Base-by-base conservation (phyloP, 2,113 vertebrate species). In the Ammodytes marinus region DNA sequence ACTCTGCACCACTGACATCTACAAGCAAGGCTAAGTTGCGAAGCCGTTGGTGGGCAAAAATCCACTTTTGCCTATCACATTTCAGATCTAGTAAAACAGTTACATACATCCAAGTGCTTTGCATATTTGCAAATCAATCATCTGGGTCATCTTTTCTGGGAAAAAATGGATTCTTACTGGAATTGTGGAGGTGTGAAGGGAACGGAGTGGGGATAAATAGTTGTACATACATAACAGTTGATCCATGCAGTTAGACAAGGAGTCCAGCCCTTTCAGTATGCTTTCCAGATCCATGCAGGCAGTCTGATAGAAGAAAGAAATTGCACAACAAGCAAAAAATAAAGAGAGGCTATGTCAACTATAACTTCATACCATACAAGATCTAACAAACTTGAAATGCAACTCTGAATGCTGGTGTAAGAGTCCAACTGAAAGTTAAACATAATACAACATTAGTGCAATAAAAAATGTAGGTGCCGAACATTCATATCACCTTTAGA, bases 221-320 rank as follows among this genome's bases (percentile, higher is more conserved):
- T 42, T 4, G 86, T 49, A 87, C 91, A 19, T 90, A 95, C 95
- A 17, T 61, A 89, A 83, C 76, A 96, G 77, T 40, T 85, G 54
- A 74, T 88, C 84, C 91, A 95, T 85, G 81, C 67, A 55, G 45
- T 57, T 59, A 8, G 87, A 93, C 86, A 95, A 63, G 17, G 75
- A 88, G 67, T 92, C 90, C 72, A 95, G 82, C 47, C 43, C 69
- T 80, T 76, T 89, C 60, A 94, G 72, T 14, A 94, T 80, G 69
- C 80, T 69, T 46, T 92, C 89, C 63, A 95, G 47, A 49, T 91
- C 80, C 53, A 27, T 15, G 67, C 15, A 11, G 14, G 69, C 8
- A 14, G 66, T 95, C 94, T 95, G 76, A 42, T 27, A 27, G 27
- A 27, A 27, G 27, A 89, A 93, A 45, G 73, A 0, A 63, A 83